A percentile compares a stretch with the other conserved stretches of the same genome.
phyloP scores from a whole-genome alignment of 2,113 vertebrate genomes.

The Charina bottae region DNA sequence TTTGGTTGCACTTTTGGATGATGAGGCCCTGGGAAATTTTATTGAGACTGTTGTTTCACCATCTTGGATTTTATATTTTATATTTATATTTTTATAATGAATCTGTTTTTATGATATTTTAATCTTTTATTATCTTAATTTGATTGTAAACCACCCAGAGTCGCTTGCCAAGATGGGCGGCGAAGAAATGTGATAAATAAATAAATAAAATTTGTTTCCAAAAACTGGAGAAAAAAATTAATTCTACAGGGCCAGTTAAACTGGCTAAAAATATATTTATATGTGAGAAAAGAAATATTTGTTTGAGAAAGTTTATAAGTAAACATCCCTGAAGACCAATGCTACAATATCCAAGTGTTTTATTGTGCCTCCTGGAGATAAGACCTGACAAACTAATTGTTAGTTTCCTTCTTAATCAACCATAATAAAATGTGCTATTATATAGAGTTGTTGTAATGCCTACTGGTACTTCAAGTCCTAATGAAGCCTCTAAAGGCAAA shows the following conservation, averaged over 20 bases:
- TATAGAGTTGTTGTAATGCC: constrained; percentile 26
- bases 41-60: too few relatives aligned
- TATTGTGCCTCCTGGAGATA: constrained; percentile 43
- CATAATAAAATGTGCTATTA: constrained; percentile 38
- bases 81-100: too few relatives aligned
- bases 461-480: constrained; percentile 39
- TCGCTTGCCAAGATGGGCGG: too few relatives aligned
- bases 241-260: constrained; percentile 34
- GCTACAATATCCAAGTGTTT: constrained; percentile 49
- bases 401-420: constrained; percentile 52
- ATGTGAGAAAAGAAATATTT: constrained; percentile 39
- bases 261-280: constrained; percentile 30
- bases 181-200: too few relatives aligned
- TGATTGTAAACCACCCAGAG: too few relatives aligned
- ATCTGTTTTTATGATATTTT: too few relatives aligned
- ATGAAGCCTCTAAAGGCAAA: constrained; percentile 42
- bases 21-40: too few relatives aligned
- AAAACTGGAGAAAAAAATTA: constrained; percentile 53
- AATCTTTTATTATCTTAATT: too few relatives aligned
- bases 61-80: too few relatives aligned
- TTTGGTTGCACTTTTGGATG: too few relatives aligned
- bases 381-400: constrained; percentile 37
- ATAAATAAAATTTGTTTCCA: neutral
- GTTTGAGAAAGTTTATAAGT: constrained; percentile 58
- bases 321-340: constrained; percentile 45